A percentile compares a stretch with the other conserved stretches of the same genome.
phyloP scores from a whole-genome alignment of 2,888 invertebrate genomes.

The Callimorpha dominula region DNA sequence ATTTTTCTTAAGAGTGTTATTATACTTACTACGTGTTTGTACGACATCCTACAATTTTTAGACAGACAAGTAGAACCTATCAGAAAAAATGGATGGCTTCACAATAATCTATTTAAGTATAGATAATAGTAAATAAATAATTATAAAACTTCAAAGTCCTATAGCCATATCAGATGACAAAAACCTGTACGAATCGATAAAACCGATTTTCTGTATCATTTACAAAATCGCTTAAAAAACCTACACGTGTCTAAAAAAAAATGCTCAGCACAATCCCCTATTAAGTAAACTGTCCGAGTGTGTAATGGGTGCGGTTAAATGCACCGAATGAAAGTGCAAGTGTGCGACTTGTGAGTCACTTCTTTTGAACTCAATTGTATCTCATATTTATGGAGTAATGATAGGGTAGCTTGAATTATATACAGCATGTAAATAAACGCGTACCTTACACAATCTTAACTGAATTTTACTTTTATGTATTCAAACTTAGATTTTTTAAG shows the following conservation, averaged over 20 bases:
- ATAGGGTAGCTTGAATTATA: neutral
- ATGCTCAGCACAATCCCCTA: conserved; percentile 54
- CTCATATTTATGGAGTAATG: neutral
- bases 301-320: conserved; percentile 53
- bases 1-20: neutral
- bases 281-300: conserved; percentile 59
- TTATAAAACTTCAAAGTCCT: too few species aligned
- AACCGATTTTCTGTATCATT: conserved; percentile 66
- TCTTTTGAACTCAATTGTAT: conserved; percentile 8
- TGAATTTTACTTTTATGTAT: too few species aligned
- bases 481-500: too few species aligned
- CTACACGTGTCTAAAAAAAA: conserved; percentile 57
- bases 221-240: conserved; percentile 53
- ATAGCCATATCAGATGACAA: neutral
- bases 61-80: neutral
- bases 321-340: conserved; percentile 49
- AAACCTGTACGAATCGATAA: conserved; percentile 33
- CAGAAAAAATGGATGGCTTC: neutral
- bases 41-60: neutral
- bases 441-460: too few species aligned
- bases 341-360: conserved; percentile 17
- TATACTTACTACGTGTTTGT: neutral
- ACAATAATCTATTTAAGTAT: neutral
- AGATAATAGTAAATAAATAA: neutral
- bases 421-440: too few species aligned